phyloP scores from a whole-genome alignment of 2,888 invertebrate genomes.

The Trichopria drosophilae region DNA sequence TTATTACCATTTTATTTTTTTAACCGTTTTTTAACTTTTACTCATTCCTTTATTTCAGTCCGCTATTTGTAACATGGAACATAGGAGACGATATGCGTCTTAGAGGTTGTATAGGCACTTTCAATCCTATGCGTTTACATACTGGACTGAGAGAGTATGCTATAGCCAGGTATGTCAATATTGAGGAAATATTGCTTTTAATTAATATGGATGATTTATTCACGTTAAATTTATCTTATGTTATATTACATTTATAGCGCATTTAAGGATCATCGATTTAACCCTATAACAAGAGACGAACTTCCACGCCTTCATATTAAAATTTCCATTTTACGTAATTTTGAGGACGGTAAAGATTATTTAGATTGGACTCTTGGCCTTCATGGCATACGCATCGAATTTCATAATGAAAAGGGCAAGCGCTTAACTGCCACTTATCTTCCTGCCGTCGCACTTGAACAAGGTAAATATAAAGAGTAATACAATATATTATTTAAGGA shows the following conservation, averaged over 20 bases:
- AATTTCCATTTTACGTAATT: slow-evolving; percentile 93
- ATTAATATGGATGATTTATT: background rate
- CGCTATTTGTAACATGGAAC: slow-evolving; percentile 99
- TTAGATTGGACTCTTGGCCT: slow-evolving; percentile 97
- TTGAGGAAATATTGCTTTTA: background rate
- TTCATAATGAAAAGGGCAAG: slow-evolving; percentile 87
- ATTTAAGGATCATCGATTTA: slow-evolving; percentile 95
- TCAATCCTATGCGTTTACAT: slow-evolving; percentile 94
- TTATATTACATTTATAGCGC: slow-evolving; percentile 67
- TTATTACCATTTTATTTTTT: too few species aligned
- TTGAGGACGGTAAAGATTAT: slow-evolving; percentile 93
- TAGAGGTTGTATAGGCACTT: slow-evolving; percentile 98
- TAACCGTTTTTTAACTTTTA: too few species aligned
- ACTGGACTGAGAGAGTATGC: slow-evolving; percentile 95
- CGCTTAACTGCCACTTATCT: slow-evolving; percentile 97
- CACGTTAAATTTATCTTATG: background rate
- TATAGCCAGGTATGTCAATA: slow-evolving; percentile 70
- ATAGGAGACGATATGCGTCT: slow-evolving; percentile 93
- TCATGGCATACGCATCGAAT: slow-evolving; percentile 98
- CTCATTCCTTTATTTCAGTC: slow-evolving; percentile 66
- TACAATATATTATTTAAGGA: background rate
- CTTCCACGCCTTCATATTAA: slow-evolving; percentile 90
- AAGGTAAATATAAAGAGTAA: slow-evolving; percentile 70
- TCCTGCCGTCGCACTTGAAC: slow-evolving; percentile 97
- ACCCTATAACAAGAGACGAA: slow-evolving; percentile 92